Base-by-base conservation (phyloP, 1,140 invertebrate genomes). In the Drosophila seguyi region DNA sequence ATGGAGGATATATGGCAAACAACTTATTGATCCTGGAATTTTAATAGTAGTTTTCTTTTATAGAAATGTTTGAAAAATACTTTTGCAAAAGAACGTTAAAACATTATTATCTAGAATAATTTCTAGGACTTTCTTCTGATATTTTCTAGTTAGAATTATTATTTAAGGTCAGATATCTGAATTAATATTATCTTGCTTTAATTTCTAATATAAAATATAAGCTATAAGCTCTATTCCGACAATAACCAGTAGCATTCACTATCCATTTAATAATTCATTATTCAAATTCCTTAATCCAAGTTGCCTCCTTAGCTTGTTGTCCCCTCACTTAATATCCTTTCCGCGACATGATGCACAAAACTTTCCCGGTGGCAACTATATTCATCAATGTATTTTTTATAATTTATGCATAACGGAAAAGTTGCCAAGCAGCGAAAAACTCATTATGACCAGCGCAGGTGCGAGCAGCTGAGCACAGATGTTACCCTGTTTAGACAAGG, bases 321-420 rank as follows among this genome's bases (percentile, higher is more conserved):
- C 3, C 29, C n/a, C n/a, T 45, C 27, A 36, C 20, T 22, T 44
- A 27, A 31, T 39, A 47, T 31, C 25, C 34, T 18, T 31, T 25
- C 3, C 27, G 38, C 36, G 16, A 31, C 59, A 41, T n/a, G 7
- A 34, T 34, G 27, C 29, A 63, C 18, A 53, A 53, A 53, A 50
- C 11, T 44, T 38, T 29, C 6, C 11, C 16, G 4, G 6, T 20
- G 11, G 25, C n/a, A 45, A 55, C 38, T 27, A 18, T 50, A 55
- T 67, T 72, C 36, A 39, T 50, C 53, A 50, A 72, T 73, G 47
- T 36, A 50, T 59, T 73, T 29, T 36, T 36, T 71, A 42, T 72
- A 72, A 59, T 59, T 73, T 72, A 73, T 59, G 67, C 36, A 59
- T 50, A 59, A 29, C 52, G 27, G 6, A 6, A 34, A 47, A 59